These are phyloP conservation scores for Caenorhabditis macrosperma DNA, from an alignment of 2,888 invertebrate genomes.

Conservation along the genomic window DNA sequence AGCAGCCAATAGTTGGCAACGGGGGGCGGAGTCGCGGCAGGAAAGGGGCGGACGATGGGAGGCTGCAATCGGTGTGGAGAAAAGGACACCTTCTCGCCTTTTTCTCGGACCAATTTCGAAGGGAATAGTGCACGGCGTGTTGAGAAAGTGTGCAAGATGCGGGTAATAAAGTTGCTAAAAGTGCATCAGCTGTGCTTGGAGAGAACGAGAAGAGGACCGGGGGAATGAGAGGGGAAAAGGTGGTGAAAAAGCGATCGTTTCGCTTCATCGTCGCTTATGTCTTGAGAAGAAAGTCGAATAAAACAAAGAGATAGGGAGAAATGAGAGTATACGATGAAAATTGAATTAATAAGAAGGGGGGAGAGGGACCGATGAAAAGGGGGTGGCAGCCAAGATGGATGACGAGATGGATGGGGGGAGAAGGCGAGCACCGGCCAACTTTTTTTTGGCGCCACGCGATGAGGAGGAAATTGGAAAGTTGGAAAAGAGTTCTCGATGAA, in stretches of 20 bases:
- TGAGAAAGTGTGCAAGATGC: no score
- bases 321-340: conserved; percentile 25
- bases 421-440: conserved; percentile 3
- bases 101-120: no score
- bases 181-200: no score
- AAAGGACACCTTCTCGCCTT: no score
- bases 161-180: not conserved
- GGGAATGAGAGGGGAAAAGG: no score
- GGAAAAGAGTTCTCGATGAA: no score
- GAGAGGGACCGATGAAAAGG: not conserved
- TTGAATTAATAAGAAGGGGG: conserved; percentile 36
- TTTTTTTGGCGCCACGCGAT: conserved; percentile 1
- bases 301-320: conserved; percentile 19
- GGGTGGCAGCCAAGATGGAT: conserved; percentile 39
- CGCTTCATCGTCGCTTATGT: conserved; percentile 11
- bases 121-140: no score
- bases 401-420: conserved; percentile 23
- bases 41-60: not conserved
- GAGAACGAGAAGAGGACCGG: no score
- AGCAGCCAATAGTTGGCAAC: conserved; percentile 47
- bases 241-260: not conserved
- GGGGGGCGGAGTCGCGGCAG: conserved; percentile 37
- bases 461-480: not conserved
- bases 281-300: conserved; percentile 14
- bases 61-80: not conserved